Evolutionary conservation across 2,888 invertebrate species (phyloP), one percentile per base, ranked within the genome.

Genomic region (Falcaria lacertinaria): DNA sequence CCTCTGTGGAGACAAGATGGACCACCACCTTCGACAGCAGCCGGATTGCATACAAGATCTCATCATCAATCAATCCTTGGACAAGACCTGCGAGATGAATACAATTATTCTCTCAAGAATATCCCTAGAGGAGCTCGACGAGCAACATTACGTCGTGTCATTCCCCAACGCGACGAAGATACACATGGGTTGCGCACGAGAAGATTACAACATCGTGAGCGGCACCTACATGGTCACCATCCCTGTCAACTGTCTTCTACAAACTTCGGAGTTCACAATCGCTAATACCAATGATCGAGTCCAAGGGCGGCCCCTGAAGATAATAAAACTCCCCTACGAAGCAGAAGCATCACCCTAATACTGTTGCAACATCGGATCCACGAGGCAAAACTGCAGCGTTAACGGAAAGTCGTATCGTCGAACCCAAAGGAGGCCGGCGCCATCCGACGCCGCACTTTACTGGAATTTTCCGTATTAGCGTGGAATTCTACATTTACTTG

Each of bases 11-110:
- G 33, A 33, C 5, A 33, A 11, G 1, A 33, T 33, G 33, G 33
- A 13, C 41, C 47, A 48, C 43, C 43, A 42, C 43, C 36, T 19
- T 19, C 19, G 19, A 19, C 19, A 19, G 19, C 19, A 19, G 19
- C 19, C 41, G 41, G 33, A 45, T 22, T 39, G 39, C 50, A 50
- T 38, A 47, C 25, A 22, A 25, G 32, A 32, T 33, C 39, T 28
- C 33, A 32, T 33, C 16, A 38, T 13, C 15, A 35, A 32, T 36
- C 44, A 38, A 49, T 41, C 51, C 51, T 54, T 47, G 52, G 47
- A 45, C 33, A 43, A 37, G 33, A 19, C 38, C 41, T 36, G 42
- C 33, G 28, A 37, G 32, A 14, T 37, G 3, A 25, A 36, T n/a
- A 33, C 42, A n/a, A 19, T 42, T 7, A 17, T 15, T 7, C 17